Conservation (phyloP, 1,140 invertebrate species). For the Grapholita molesta region DNA sequence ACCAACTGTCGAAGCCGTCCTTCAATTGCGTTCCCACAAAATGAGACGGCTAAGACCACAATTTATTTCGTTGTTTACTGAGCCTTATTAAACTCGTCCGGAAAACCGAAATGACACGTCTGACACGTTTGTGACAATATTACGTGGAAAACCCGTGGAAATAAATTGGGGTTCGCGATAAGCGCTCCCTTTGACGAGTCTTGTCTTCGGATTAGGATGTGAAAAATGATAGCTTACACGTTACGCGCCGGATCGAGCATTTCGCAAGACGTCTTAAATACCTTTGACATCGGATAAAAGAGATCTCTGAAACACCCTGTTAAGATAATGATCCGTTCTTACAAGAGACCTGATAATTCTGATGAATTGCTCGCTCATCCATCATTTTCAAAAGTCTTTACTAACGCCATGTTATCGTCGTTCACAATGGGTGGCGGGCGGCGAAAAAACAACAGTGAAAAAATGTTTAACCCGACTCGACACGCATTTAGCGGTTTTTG, state of each 20-base stretch:
- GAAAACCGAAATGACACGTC: constrained; percentile 20
- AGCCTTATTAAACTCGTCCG: constrained; percentile 23
- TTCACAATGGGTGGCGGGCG: constrained; percentile 1
- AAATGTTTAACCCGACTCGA: constrained; percentile 1
- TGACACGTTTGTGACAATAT: constrained; percentile 61
- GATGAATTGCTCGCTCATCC: neutral
- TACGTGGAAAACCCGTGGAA: constrained; percentile 58
- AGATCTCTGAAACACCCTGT: neutral
- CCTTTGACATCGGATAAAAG: constrained; percentile 16
- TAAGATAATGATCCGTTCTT: constrained; percentile 5
- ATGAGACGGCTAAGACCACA: neutral
- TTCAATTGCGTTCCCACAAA: neutral
- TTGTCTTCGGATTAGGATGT: constrained; percentile 70
- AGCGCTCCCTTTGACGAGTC: constrained; percentile 72
- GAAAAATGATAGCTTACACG: constrained; percentile 72
- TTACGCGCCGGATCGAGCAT: constrained; percentile 36
- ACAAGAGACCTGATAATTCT: neutral
- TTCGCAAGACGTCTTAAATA: constrained; percentile 37
- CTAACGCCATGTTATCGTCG: neutral
- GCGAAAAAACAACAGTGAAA: constrained; percentile 2
- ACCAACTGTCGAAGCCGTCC: neutral
- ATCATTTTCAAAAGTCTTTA: neutral
- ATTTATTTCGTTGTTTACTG: constrained; percentile 26
- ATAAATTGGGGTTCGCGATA: constrained; percentile 71
- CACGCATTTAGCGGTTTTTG: constrained; percentile 17